phyloP scores from a whole-genome alignment of 2,113 vertebrate species.

The Hemibagrus wyckioides region DNA sequence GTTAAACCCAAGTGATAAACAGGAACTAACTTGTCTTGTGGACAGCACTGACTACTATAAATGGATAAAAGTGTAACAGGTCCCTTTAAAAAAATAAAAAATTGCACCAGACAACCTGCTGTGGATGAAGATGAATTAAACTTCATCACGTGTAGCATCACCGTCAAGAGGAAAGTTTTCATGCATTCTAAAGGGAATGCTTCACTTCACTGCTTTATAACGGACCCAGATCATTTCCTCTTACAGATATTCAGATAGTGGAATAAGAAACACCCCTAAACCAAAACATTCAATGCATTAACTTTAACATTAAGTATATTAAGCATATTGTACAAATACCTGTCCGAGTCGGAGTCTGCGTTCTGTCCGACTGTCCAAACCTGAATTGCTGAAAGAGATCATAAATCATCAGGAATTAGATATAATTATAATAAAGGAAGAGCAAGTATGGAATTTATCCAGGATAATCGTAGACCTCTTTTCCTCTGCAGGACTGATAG shows the following conservation, averaged over 20 bases:
- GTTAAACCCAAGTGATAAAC: neutral
- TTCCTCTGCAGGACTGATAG: neutral
- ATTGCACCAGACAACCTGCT: neutral
- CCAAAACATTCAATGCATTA: neutral
- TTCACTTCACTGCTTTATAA: no score
- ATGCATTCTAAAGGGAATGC: no score
- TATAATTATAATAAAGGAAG: neutral
- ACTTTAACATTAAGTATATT: neutral
- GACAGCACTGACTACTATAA: neutral
- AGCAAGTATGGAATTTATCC: neutral
- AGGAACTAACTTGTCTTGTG: neutral
- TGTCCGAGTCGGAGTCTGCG: neutral
- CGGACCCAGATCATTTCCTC: no score
- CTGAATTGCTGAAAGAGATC: neutral
- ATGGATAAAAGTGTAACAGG: neutral
- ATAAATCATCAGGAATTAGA: neutral
- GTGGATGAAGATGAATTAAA: neutral
- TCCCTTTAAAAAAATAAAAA: neutral
- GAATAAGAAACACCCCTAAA: neutral
- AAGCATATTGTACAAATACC: neutral
- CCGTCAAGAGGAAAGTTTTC: no score
- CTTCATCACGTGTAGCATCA: no score
- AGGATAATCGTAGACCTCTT: neutral
- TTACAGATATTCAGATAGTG: neutral
- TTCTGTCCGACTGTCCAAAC: neutral